Evolutionary conservation across 2,888 invertebrate species (phyloP).

Genomic region (Acleris cristana): DNA sequence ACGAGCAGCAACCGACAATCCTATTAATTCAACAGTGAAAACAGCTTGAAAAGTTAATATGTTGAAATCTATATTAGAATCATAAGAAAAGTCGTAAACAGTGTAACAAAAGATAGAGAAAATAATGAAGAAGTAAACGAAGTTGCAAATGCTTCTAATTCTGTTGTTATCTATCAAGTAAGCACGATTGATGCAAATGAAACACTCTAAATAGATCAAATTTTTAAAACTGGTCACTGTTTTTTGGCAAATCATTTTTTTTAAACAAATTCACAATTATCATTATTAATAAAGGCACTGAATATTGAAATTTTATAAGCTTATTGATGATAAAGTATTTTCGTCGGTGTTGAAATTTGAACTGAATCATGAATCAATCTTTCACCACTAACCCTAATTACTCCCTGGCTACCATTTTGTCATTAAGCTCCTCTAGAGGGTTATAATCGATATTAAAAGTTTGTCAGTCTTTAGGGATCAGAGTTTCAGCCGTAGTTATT

Average conservation of each 20-base stretch:
- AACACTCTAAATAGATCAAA: constrained; percentile 54
- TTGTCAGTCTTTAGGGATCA: constrained; percentile 3
- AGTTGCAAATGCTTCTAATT: constrained; percentile 48
- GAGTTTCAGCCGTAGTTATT: neutral
- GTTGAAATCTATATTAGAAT: constrained; percentile 20
- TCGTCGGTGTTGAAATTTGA: neutral
- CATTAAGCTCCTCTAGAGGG: constrained; percentile 13
- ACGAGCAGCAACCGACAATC: constrained; percentile 46
- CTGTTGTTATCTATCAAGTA: constrained; percentile 48
- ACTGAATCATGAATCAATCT: constrained; percentile 22
- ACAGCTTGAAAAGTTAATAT: constrained; percentile 45
- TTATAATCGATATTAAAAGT: constrained; percentile 26
- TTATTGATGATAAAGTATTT: neutral
- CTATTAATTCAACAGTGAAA: constrained; percentile 46
- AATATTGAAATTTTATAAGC: too few species aligned
- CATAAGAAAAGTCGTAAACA: constrained; percentile 45
- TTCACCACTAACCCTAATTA: constrained; percentile 8
- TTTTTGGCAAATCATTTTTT: constrained; percentile 31
- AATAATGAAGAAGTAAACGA: constrained; percentile 39
- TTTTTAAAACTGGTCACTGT: constrained; percentile 46
- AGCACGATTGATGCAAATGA: constrained; percentile 60
- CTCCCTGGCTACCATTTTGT: constrained; percentile 12
- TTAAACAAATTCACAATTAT: neutral
- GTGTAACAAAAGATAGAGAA: constrained; percentile 38
- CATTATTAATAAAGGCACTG: too few species aligned